phyloP scores from a whole-genome alignment of 1,140 invertebrate genomes.

The Homalodisca vitripennis region DNA sequence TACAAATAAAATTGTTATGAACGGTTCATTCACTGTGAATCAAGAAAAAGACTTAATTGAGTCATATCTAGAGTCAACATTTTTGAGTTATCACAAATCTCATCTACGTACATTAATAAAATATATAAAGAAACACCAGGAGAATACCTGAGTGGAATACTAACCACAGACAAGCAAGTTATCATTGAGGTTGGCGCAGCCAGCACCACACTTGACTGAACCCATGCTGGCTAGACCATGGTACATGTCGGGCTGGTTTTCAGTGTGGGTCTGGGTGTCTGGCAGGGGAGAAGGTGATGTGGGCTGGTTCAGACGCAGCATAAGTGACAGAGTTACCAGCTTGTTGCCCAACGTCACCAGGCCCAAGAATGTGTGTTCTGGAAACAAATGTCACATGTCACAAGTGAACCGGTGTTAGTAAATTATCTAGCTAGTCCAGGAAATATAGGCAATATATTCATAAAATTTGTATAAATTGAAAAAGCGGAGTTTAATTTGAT shows the following conservation, averaged over 20 bases:
- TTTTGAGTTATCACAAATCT: no score
- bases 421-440: no score
- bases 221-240: slow-evolving; percentile 65
- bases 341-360: slow-evolving; percentile 63
- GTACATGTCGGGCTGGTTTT: slow-evolving; percentile 52
- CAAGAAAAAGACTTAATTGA: no score
- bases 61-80: no score
- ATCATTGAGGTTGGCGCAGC: slow-evolving; percentile 66
- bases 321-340: slow-evolving; percentile 62
- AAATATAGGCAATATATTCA: no score
- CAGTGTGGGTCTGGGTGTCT: slow-evolving; percentile 3
- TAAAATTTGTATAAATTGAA: no score
- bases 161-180: slow-evolving; percentile 71
- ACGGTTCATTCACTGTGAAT: no score
- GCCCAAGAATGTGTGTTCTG: slow-evolving; percentile 65
- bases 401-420: no score
- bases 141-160: slow-evolving; percentile 37
- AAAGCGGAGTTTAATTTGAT: no score
- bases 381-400: not conserved
- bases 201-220: slow-evolving; percentile 69
- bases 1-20: no score
- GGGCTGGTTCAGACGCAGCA: slow-evolving; percentile 56
- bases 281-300: slow-evolving; percentile 47
- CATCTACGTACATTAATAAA: no score
- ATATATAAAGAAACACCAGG: not conserved